Evolutionary conservation across 2,888 invertebrate species (phyloP), one percentile per base, ranked within the genome.

Genomic region (Oligia latruncula): DNA sequence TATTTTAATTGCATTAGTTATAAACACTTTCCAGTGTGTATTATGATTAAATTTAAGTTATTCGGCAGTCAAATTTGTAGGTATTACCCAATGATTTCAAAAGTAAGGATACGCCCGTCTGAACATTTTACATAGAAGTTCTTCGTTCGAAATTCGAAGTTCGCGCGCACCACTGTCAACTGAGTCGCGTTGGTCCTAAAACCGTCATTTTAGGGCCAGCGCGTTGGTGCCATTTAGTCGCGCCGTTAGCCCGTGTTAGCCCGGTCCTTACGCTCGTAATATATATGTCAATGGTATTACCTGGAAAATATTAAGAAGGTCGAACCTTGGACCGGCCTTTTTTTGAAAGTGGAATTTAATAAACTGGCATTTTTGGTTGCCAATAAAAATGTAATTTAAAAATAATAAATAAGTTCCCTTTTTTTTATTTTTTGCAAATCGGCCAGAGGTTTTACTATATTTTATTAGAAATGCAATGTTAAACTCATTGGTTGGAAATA

Each of bases 401-500:
- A 29, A 29, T 29, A 77, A 81, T 17, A 29, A 72, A 74, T 76
- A 58, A 5, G 3, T 2, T 46, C 71, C 46, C 0, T 29, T 83
- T 83, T 74, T 52, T 23, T 55, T 29, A 15, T 20, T 62, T 68
- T 35, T 46, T n/a, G n/a, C 2, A 40, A 62, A 29, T 17, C 70
- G 49, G 79, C 70, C 75, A 66, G 68, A 72, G 4, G 17, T 71
- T 64, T 70, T 60, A 67, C 4, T 29, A 20, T 29, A n/a, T 15
- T 52, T 76, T 29, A 20, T 55, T 55, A 71, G 29, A 15, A 40
- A 62, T 52, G 29, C 13, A 70, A 70, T 71, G 23, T 9, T 35
- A 55, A 76, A 60, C 55, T 72, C n/a, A 49, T 80, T 81, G 40
- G 15, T 76, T 15, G 13, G 5, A 75, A 40, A 81, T 58, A 72